These are phyloP conservation scores for Parus major DNA, from an alignment of 2,113 vertebrate genomes.

Conservation along the genomic window DNA sequence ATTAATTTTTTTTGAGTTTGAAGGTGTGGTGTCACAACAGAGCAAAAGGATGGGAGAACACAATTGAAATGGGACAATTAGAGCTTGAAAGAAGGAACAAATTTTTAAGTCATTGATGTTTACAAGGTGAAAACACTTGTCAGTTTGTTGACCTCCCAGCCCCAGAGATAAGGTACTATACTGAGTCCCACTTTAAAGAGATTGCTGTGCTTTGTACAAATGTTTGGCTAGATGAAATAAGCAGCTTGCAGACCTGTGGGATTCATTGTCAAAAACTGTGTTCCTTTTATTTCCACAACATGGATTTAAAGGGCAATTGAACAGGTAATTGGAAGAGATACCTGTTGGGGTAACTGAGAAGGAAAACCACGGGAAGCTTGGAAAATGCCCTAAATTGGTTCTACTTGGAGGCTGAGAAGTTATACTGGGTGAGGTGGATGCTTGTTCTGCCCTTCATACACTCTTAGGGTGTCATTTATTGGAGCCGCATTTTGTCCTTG, in stretches of 20 bases:
- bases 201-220: neutral
- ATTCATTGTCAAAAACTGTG: neutral
- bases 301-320: neutral
- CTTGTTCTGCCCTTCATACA: neutral
- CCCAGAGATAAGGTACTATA: neutral
- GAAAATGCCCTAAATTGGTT: neutral
- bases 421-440: neutral
- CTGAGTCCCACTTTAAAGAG: neutral
- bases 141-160: neutral
- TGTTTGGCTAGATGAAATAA: neutral
- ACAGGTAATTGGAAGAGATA: neutral
- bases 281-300: neutral
- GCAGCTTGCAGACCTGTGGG: neutral
- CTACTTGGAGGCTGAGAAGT: neutral
- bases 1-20: neutral
- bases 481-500: neutral
- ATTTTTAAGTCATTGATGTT: neutral
- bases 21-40: neutral
- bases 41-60: neutral
- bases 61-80: neutral
- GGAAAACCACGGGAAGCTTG: neutral
- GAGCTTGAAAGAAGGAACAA: neutral
- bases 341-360: neutral
- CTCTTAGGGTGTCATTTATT: neutral
- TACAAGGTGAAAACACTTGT: neutral